These are phyloP conservation scores for Cecropterus lyciades DNA, from an alignment of 1,140 invertebrate genomes.

Conservation along the genomic window DNA sequence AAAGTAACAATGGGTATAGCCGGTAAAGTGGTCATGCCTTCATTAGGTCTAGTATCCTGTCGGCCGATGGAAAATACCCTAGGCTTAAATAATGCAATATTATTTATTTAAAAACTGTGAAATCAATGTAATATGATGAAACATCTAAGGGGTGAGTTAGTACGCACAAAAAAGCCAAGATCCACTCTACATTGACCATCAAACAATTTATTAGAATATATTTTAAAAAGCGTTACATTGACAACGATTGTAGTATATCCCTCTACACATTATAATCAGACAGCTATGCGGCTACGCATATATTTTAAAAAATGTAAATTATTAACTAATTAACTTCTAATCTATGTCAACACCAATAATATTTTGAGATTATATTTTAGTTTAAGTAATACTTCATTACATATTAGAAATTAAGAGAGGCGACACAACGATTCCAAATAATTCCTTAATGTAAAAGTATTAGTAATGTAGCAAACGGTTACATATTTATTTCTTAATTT, in stretches of 20 bases:
- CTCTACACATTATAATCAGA: background rate
- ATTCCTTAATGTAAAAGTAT: no score
- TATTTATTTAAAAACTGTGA: background rate
- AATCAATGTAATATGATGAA: background rate
- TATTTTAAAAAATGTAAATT: slow-evolving; percentile 1
- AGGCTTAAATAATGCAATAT: background rate
- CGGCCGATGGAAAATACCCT: background rate
- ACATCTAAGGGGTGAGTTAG: background rate
- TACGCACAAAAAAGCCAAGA: background rate
- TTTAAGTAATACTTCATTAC: no score
- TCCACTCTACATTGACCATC: background rate
- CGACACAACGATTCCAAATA: no score
- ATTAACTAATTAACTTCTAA: background rate
- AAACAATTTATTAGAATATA: background rate
- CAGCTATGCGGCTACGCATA: background rate
- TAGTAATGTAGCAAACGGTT: no score
- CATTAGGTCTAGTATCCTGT: background rate
- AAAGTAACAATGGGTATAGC: background rate
- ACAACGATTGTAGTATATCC: background rate
- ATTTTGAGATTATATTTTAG: background rate
- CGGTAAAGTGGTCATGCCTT: no score
- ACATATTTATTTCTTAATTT: no score
- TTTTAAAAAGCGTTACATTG: background rate
- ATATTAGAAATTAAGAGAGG: background rate
- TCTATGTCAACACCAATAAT: background rate